A percentile compares a stretch with the other conserved stretches of the same genome.
phyloP scores from a whole-genome alignment of 2,888 invertebrate genomes.

The Lasioglossum malachurum region DNA sequence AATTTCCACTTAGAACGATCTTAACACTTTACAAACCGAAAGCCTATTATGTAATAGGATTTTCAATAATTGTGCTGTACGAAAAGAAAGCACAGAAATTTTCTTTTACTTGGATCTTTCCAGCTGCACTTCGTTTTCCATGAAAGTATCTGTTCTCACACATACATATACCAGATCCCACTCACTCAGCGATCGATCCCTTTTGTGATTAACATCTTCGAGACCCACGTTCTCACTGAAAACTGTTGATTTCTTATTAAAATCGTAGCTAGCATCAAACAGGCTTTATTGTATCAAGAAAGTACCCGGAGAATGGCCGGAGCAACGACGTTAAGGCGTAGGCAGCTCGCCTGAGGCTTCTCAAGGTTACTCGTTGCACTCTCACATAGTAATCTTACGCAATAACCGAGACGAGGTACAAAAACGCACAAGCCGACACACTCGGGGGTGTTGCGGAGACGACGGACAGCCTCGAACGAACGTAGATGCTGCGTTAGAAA shows the following conservation, averaged over 20 bases:
- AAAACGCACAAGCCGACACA: neutral
- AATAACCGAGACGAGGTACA: constrained; percentile 51
- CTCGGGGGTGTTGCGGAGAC: constrained; percentile 27
- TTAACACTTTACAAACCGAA: too few species aligned
- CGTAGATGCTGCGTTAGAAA: constrained; percentile 8
- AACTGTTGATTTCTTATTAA: neutral
- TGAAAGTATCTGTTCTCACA: neutral
- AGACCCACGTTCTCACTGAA: neutral
- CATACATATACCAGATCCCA: neutral
- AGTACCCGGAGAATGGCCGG: neutral
- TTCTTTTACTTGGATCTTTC: neutral
- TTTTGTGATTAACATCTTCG: neutral
- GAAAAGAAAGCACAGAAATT: too few species aligned
- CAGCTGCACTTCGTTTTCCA: neutral
- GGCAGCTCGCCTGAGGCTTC: constrained; percentile 51
- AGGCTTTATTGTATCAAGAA: constrained; percentile 13
- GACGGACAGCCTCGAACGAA: neutral
- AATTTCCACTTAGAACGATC: neutral
- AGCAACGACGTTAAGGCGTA: constrained; percentile 50
- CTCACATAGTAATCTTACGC: constrained; percentile 71
- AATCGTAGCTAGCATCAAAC: neutral
- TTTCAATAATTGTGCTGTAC: too few species aligned
- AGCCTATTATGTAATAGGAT: too few species aligned
- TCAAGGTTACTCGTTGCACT: constrained; percentile 72
- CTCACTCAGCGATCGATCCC: neutral